Conservation (phyloP, 1,140 invertebrate genomes). For the Euura saliciscinereae region DNA sequence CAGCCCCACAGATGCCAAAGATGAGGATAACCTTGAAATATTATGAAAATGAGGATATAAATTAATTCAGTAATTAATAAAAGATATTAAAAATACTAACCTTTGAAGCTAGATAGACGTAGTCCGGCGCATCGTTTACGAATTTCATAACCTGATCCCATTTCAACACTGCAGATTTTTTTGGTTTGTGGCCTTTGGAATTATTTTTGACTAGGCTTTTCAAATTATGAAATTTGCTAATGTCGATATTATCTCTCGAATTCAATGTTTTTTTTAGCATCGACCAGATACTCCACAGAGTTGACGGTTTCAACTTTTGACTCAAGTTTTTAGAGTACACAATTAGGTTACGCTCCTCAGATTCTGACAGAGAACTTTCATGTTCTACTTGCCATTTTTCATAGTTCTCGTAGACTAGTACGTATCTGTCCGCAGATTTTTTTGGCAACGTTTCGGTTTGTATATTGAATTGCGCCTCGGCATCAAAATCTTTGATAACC, state of each 20-base stretch:
- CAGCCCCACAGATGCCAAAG: conserved; percentile 21
- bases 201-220: conserved; percentile 21
- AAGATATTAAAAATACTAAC: neutral
- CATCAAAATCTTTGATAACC: conserved; percentile 20
- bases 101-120: conserved; percentile 14
- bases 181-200: conserved; percentile 22
- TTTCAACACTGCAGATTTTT: conserved; percentile 16
- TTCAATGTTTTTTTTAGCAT: conserved; percentile 19
- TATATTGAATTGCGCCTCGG: conserved; percentile 20
- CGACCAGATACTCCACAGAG: conserved; percentile 22
- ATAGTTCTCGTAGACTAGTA: neutral
- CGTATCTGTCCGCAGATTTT: conserved; percentile 23
- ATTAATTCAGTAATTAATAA: neutral
- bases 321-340: conserved; percentile 15
- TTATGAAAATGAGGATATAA: conserved; percentile 10
- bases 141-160: conserved; percentile 21
- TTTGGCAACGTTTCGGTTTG: conserved; percentile 19
- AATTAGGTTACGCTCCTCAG: conserved; percentile 15
- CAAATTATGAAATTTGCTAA: conserved; percentile 14
- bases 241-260: conserved; percentile 15
- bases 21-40: conserved; percentile 20
- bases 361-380: conserved; percentile 11
- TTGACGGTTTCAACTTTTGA: conserved; percentile 14
- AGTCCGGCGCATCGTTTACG: conserved; percentile 13
- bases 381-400: neutral